phyloP scores from a whole-genome alignment of 1,140 invertebrate genomes.

The Aphidius ervi region DNA sequence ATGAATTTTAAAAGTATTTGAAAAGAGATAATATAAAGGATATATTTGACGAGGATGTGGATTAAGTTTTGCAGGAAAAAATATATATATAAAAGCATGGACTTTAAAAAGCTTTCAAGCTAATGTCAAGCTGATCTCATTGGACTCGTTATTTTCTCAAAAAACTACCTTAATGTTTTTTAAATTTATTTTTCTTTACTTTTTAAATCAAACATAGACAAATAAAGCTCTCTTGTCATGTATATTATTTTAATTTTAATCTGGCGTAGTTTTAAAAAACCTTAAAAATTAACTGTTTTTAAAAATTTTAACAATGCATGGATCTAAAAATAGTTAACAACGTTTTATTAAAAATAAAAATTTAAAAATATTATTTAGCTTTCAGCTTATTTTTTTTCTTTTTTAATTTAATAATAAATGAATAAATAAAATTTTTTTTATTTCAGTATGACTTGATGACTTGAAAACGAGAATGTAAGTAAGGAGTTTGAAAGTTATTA shows the following conservation, averaged over 20 bases:
- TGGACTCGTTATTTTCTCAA: too few species aligned
- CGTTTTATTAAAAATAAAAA: not conserved
- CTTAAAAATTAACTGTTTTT: too few species aligned
- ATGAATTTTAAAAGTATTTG: too few species aligned
- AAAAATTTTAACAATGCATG: not conserved
- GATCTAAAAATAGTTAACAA: slow-evolving; percentile 1
- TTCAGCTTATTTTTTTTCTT: too few species aligned
- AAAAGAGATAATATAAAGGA: too few species aligned
- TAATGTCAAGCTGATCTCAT: not conserved
- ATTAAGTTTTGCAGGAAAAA: too few species aligned
- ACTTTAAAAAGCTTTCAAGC: slow-evolving; percentile 7
- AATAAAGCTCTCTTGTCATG: not conserved
- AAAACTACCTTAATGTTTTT: too few species aligned
- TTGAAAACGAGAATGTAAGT: slow-evolving; percentile 28
- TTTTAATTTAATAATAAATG: too few species aligned
- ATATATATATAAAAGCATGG: not conserved
- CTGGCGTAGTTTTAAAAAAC: too few species aligned
- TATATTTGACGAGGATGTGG: too few species aligned
- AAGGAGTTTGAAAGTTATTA: slow-evolving; percentile 10
- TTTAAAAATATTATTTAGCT: too few species aligned
- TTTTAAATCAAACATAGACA: not conserved
- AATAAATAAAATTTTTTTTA: not conserved
- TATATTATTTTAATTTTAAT: not conserved
- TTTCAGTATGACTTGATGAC: slow-evolving; percentile 41
- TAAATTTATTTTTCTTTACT: too few species aligned